phyloP scores from a whole-genome alignment of 2,888 invertebrate genomes.

The Stenotaenia linearis region DNA sequence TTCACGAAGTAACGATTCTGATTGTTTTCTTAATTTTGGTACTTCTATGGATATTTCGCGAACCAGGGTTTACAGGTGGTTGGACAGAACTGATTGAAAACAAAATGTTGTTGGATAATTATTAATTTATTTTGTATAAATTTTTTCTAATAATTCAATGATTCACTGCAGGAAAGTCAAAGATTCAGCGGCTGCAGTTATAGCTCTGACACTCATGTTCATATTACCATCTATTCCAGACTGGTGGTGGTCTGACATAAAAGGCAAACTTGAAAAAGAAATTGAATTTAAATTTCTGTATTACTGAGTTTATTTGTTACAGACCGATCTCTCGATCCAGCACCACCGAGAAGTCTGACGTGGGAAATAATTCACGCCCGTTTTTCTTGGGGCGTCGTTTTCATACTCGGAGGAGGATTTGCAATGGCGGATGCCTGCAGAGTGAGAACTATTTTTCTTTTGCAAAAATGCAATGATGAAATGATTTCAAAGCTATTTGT shows the following conservation, averaged over 20 bases:
- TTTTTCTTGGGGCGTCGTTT: not conserved
- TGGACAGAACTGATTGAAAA: not conserved
- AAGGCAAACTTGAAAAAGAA: not conserved
- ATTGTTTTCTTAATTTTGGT: not conserved
- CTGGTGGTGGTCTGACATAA: not conserved
- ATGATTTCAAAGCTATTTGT: too few species aligned
- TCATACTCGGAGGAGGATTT: slow-evolving; percentile 20
- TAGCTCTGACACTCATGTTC: not conserved
- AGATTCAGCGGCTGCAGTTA: not conserved
- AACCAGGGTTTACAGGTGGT: not conserved
- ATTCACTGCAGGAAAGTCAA: not conserved
- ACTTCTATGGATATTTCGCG: not conserved
- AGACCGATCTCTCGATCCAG: not conserved
- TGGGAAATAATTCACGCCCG: not conserved
- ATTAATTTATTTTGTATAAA: too few species aligned
- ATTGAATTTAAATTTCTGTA: not conserved
- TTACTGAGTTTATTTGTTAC: not conserved
- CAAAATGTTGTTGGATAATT: not conserved
- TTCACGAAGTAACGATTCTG: not conserved
- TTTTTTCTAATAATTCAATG: not conserved
- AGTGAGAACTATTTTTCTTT: too few species aligned
- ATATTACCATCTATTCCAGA: not conserved
- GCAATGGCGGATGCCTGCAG: not conserved
- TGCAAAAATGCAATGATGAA: too few species aligned
- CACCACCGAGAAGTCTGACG: not conserved